Base-by-base conservation (phyloP, 2,888 invertebrate species). In the Dasypolia templi region DNA sequence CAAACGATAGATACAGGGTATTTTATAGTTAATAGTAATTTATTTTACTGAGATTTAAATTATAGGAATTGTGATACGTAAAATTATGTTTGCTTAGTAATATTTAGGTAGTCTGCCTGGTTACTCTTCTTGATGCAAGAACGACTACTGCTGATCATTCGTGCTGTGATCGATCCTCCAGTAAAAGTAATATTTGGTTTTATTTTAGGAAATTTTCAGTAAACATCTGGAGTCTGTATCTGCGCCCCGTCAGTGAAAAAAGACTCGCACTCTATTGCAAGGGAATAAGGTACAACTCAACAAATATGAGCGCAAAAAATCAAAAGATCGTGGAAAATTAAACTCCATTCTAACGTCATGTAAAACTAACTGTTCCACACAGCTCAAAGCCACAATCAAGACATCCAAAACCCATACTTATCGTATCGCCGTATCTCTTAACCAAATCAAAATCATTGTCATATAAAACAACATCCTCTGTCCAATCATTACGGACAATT, bases 391-490 rank as follows among this genome's bases (percentile, higher is more conserved):
- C 14, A 35, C 51, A 61, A 77, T 59, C 56, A 22, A 53, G 63
- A 58, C 56, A 64, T 51, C 56, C 67, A 17, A 64, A 62, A 65
- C 80, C 81, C 56, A 65, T 83, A 74, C 83, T 81, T 83, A 81
- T n/a, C n/a, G n/a, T n/a, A n/a, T n/a, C n/a, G 26, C 35, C 26
- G 35, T 62, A 81, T 81, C 72, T 83, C 72, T 70, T 82, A 83
- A 75, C 84, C 82, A 76, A 84, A 82, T 82, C 70, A 63, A 76
- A 83, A 79, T 64, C 77, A 75, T 83, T 86, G 85, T 87, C 86
- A 87, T 83, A 86, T 86, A 86, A 87, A 87, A 79, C 86, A 87
- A 85, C 86, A 87, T 87, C 81, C 85, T 81, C 65, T 82, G 87
- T 87, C 77, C 86, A 78, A 75, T 86, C 82, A 87, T 87, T 87